Percentiles rank a stretch among this genome's conserved stretches.
Conservation (phyloP, 2,113 vertebrate species). For the Orcinus orca region DNA sequence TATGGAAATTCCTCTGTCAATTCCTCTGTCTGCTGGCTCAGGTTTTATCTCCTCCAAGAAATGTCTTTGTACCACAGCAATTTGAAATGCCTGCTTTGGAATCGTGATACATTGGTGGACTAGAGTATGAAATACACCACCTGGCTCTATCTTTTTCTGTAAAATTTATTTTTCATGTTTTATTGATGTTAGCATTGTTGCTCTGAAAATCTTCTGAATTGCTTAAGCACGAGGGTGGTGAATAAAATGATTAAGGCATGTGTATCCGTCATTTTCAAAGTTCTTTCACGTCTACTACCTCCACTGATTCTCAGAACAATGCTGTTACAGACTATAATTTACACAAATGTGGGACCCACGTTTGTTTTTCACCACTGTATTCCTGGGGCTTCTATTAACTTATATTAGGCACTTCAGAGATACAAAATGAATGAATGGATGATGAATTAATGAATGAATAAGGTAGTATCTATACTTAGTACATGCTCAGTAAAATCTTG, state of each 20-base stretch:
- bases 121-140: neutral
- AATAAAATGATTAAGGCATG: neutral
- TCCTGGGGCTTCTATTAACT: neutral
- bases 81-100: neutral
- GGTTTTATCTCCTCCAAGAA: neutral
- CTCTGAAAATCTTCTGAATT: neutral
- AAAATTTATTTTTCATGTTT: neutral
- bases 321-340: neutral
- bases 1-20: neutral
- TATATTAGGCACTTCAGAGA: neutral
- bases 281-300: neutral
- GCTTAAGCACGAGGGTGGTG: neutral
- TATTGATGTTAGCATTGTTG: neutral
- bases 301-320: neutral
- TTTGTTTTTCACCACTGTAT: neutral
- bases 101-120: neutral
- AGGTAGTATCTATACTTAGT: neutral
- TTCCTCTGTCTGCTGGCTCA: neutral
- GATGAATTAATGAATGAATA: neutral
- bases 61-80: neutral
- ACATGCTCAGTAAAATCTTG: neutral
- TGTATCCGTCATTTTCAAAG: neutral
- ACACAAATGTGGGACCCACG: neutral
- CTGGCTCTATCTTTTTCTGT: neutral
- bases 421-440: neutral